phyloP scores from a whole-genome alignment of 2,113 vertebrate genomes.

The Ophiodon elongatus region DNA sequence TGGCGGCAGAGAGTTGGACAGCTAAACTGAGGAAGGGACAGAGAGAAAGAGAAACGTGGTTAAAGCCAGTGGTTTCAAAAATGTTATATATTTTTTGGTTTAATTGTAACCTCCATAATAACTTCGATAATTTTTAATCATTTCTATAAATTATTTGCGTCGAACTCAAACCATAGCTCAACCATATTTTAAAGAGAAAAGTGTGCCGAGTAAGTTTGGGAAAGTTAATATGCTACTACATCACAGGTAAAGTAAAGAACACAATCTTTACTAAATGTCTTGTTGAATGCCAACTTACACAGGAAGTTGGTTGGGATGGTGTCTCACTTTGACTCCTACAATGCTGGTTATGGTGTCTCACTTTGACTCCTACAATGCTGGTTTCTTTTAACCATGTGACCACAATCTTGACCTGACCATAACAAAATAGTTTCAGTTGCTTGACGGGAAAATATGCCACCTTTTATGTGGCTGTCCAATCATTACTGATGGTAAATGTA shows the following conservation, averaged over 20 bases:
- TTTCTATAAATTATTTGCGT: neutral
- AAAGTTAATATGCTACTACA: neutral
- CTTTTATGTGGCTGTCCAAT: too few species aligned
- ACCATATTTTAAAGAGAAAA: neutral
- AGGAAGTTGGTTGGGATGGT: neutral
- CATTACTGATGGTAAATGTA: too few species aligned
- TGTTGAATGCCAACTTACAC: too few species aligned
- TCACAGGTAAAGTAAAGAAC: neutral
- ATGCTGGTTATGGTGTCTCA: neutral
- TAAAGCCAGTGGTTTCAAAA: neutral
- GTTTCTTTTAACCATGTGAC: neutral
- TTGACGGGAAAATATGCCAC: too few species aligned
- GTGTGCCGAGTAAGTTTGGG: neutral
- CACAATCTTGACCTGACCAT: neutral
- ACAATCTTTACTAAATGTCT: neutral
- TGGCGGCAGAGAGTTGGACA: slow-evolving; percentile 26
- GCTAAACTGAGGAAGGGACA: neutral
- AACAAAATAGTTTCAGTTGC: too few species aligned
- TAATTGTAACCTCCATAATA: neutral
- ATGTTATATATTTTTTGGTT: neutral
- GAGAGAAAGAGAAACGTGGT: neutral
- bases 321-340: neutral
- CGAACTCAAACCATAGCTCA: neutral
- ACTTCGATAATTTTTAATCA: neutral
- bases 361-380: neutral